Base-by-base conservation (phyloP, 2,797 vertebrate genomes). In the Florisuga fusca region DNA sequence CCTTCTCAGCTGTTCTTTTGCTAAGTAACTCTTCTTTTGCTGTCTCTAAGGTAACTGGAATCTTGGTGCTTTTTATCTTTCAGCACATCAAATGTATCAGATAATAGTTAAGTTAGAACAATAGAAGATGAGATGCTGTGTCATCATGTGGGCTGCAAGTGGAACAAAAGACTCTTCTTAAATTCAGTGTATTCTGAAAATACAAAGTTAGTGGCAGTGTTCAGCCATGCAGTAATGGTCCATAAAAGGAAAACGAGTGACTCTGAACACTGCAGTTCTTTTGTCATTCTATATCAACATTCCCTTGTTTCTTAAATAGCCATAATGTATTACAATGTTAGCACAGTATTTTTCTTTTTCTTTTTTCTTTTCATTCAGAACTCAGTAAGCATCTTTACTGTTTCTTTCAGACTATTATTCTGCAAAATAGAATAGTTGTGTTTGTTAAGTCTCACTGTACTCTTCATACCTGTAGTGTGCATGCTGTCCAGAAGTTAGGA, bases 91-190 rank as follows among this genome's bases (percentile, higher is more conserved):
- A 89, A 72, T 91, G 61, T 80, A 91, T 92, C 94, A 85, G 54
- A 68, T 93, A 85, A 92, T 93, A 89, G 92, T 96, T 84, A 94
- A 95, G 71, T 76, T 77, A 87, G 95, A 95, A 95, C 94, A 97
- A 94, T 91, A 76, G 88, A 51, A 88, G 76, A 92, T 87, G 87
- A 61, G 74, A 78, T 94, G 61, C 86, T 92, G 55, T 78, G 81
- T 95, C 91, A 95, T 74, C 91, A 84, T 80, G 61, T 94, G 86
- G 67, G 69, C 75, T 95, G 72, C 67, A 86, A 96, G 53, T 46
- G 72, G 84, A 97, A 94, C 84, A 84, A 95, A 95, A 83, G 72
- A 71, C 20, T 91, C 89, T 94, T 69, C 94, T 93, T 83, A 87
- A 95, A 94, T 91, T 75, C 79, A 63, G 22, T 62, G 19, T 33